phyloP scores from a whole-genome alignment of 2,113 vertebrate species.

The Xiphophorus maculatus region DNA sequence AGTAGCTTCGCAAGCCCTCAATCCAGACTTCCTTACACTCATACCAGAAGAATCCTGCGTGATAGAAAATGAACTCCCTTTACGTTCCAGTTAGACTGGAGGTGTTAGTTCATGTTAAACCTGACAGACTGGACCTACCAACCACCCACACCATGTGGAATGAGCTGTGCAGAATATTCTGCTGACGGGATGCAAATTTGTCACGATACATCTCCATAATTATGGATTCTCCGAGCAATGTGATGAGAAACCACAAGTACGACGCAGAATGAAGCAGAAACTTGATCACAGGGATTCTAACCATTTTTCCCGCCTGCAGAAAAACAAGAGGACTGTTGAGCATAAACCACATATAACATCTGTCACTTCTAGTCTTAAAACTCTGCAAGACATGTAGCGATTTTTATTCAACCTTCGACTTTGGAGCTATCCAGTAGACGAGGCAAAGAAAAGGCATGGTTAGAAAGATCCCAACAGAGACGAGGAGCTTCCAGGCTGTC shows the following conservation, averaged over 20 bases:
- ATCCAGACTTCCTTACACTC: slow-evolving; percentile 95
- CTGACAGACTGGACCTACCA: slow-evolving; percentile 75
- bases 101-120: background rate
- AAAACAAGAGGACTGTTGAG: slow-evolving; percentile 6
- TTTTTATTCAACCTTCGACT: slow-evolving; percentile 81
- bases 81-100: background rate
- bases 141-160: slow-evolving; percentile 93
- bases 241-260: slow-evolving; percentile 92
- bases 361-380: background rate
- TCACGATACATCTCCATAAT: slow-evolving; percentile 85
- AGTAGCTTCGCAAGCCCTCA: slow-evolving; percentile 87
- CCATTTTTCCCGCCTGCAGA: slow-evolving; percentile 80
- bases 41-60: slow-evolving; percentile 89
- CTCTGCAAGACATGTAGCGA: background rate
- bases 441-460: slow-evolving; percentile 89
- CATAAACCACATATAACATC: background rate
- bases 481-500: slow-evolving; percentile 85
- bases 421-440: slow-evolving; percentile 88
- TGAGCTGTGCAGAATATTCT: slow-evolving; percentile 86
- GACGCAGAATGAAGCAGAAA: slow-evolving; percentile 90
- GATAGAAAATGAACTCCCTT: background rate
- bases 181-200: slow-evolving; percentile 79
- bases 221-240: slow-evolving; percentile 87
- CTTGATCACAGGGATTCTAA: slow-evolving; percentile 88
- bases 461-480: slow-evolving; percentile 86